Base-by-base conservation (phyloP, 2,797 vertebrate genomes). In the Lates japonicus region DNA sequence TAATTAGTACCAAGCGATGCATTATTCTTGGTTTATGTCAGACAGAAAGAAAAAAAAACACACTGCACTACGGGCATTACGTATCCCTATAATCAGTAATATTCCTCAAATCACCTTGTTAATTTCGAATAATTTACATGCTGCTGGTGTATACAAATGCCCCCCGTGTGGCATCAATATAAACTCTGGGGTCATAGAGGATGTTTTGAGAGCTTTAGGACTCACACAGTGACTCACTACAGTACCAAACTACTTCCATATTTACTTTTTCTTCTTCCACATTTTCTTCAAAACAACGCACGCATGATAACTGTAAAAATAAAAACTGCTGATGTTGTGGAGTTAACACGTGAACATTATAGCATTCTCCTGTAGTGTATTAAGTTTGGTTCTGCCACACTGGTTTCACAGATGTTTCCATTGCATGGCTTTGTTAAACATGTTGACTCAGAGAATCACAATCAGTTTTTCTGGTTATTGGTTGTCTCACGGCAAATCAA, bases 321-420 rank as follows among this genome's bases (percentile, higher is more conserved):
- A 29, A 29, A 29, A 29, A 29, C 57, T 62, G 55, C 63, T 42
- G 42, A 68, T 46, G 58, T 5, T 6, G 46, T 46, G 39, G 51
- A 39, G 63, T 51, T 55, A 12, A 51, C 54, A 76, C 16, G 10
- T 74, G 57, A 67, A 46, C 20, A 44, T 49, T 29, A 33, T 31
- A 17, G 25, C 39, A 20, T 57, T 66, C 25, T 16, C 41, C 62
- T 83, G 73, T 16, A 8, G 11, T 66, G 59, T 22, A 49, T 54
- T 75, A 57, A 46, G n/a, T 58, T 39, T 49, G 57, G 57, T 80
- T 80, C 52, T 55, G 20, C 48, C 62, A 48, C 10, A 2, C 67
- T 51, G 66, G 20, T 46, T 76, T 8, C 70, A 62, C 86, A 82
- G 76, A 80, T 84, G 82, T 71, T 82, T 73, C 60, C 74, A 20